A percentile compares a stretch with the other conserved stretches of the same genome.
Conservation (phyloP, 2,113 vertebrate species). For the Pedetes capensis region DNA sequence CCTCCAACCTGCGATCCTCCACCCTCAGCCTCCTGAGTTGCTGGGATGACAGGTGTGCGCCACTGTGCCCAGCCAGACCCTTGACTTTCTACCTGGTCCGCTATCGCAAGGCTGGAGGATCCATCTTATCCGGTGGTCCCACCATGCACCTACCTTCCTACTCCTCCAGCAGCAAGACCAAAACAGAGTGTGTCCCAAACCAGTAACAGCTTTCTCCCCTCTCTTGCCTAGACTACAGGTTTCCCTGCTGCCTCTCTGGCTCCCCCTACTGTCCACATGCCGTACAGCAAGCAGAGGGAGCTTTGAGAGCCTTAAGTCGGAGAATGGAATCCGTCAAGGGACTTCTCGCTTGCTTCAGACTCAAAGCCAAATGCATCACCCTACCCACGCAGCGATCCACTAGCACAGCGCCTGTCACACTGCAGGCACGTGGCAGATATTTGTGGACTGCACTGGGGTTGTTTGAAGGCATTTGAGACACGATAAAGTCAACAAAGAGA, state of each 20-base stretch:
- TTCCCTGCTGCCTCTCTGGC: conserved; percentile 40
- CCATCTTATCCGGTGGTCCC: not conserved
- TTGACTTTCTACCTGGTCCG: not conserved
- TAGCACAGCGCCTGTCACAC: not conserved
- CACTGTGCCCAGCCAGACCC: too few relatives aligned
- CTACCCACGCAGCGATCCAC: not conserved
- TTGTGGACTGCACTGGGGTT: not conserved
- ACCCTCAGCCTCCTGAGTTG: too few relatives aligned
- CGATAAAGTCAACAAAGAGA: not conserved
- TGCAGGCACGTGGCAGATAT: not conserved
- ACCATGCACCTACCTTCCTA: not conserved
- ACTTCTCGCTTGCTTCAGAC: not conserved
- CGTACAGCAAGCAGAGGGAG: not conserved
- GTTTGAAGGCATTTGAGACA: not conserved
- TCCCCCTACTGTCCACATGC: conserved; percentile 42
- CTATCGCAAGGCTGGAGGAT: not conserved
- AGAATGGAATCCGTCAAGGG: not conserved
- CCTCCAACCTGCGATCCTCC: too few relatives aligned
- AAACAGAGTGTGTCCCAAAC: not conserved
- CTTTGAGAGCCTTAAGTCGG: not conserved
- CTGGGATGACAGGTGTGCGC: too few relatives aligned
- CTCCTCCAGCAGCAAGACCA: not conserved
- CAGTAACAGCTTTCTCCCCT: too few relatives aligned
- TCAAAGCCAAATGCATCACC: not conserved
- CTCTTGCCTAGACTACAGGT: accelerated